phyloP scores from a whole-genome alignment of 1,140 invertebrate species.

The Littorina saxatilis region DNA sequence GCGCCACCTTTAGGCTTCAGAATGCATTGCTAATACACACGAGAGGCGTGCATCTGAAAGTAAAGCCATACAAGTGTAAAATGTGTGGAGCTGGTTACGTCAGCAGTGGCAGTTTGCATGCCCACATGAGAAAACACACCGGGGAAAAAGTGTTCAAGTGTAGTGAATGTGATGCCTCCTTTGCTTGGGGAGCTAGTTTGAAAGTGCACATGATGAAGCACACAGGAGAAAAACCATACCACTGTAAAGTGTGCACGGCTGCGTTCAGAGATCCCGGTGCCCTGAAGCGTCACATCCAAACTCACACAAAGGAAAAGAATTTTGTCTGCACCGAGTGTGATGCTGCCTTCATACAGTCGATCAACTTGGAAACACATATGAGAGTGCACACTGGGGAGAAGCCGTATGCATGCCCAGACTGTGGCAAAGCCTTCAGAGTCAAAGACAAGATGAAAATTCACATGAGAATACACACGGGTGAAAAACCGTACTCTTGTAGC shows the following conservation, averaged over 20 bases:
- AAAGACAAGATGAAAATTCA: constrained; percentile 12
- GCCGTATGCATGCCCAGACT: constrained; percentile 1
- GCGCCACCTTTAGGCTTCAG: too few relatives aligned
- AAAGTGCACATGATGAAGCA: constrained; percentile 57
- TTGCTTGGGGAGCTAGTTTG: constrained; percentile 46
- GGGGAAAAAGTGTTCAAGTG: constrained; percentile 62
- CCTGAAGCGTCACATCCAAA: constrained; percentile 48
- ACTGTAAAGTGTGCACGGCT: constrained; percentile 62
- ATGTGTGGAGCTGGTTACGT: constrained; percentile 89
- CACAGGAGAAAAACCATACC: constrained; percentile 54
- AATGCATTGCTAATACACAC: too few relatives aligned
- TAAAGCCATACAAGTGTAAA: constrained; percentile 92
- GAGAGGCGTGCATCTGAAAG: too few relatives aligned
- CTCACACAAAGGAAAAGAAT: constrained; percentile 51
- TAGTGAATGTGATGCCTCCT: constrained; percentile 54
- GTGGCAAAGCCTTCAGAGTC: neutral
- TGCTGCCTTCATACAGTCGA: constrained; percentile 40
- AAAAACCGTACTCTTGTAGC: too few relatives aligned
- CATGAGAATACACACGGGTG: too few relatives aligned
- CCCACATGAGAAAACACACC: constrained; percentile 58
- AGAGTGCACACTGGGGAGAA: too few relatives aligned
- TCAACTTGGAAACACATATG: constrained; percentile 41
- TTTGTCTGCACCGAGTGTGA: constrained; percentile 54
- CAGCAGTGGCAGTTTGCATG: constrained; percentile 61
- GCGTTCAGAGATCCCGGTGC: constrained; percentile 53